Evolutionary conservation across 2,888 invertebrate genomes (phyloP), one percentile per base, ranked within the genome.

Genomic region (Melanargia galathea): DNA sequence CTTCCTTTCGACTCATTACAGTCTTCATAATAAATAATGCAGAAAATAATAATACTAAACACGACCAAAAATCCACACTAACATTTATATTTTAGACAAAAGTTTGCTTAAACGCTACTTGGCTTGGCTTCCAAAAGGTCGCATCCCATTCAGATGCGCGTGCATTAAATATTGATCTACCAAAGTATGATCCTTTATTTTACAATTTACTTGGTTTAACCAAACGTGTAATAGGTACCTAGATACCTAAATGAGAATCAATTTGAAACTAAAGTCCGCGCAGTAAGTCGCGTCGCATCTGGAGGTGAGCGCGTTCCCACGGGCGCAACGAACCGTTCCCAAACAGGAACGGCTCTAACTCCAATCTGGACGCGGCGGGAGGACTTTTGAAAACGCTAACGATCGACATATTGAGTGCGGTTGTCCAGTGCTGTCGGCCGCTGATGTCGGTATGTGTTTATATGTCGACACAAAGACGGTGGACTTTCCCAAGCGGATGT

Each of bases 331-430:
- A 82, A 77, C 83, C 73, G 75, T 64, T 70, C 71, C 74, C 69
- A 69, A 64, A 64, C 72, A 70, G 72, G 75, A 71, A 77, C 73
- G 73, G 71, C 72, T 70, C 71, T 71, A 66, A 75, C 75, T 79
- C 73, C 76, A 75, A 83, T 81, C 81, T 77, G 76, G 77, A 75
- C 75, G 74, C 73, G 77, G 79, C 78, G 77, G 75, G 77, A 80
- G 80, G 80, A 86, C 84, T 84, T 84, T 85, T 82, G 80, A 86
- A 83, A 85, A 84, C 81, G 77, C 81, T 86, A 86, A 86, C 87
- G 83, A 84, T 77, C 79, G 75, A 76, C 71, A 73, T 78, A 82
- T 84, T 78, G 78, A 68, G 60, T 62, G 70, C 22, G 67, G 24
- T 73, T 78, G 33, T 70, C 80, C 86, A 85, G 20, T 81, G 73